Evolutionary conservation across 2,113 vertebrate genomes (phyloP).

Genomic region (Pterocles burchelli): DNA sequence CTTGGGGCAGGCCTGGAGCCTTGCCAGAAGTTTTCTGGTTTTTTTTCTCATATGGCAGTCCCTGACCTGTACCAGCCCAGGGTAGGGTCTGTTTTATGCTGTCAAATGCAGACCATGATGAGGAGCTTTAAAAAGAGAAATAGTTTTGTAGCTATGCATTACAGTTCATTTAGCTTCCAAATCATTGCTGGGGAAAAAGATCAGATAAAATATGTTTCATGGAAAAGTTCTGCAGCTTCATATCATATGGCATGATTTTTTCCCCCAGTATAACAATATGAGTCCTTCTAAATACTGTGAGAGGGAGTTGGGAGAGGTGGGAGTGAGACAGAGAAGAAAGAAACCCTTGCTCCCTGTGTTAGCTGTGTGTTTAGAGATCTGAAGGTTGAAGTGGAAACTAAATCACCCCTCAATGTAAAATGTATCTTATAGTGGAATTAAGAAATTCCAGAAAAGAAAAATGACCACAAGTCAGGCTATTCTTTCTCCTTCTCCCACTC

Average conservation of each 20-base stretch:
- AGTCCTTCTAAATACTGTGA: background rate
- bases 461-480: background rate
- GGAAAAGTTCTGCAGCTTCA: background rate
- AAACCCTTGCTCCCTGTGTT: background rate
- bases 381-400: background rate
- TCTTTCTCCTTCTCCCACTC: slow-evolving; percentile 4
- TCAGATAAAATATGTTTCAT: background rate
- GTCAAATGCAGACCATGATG: background rate
- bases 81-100: background rate
- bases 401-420: background rate
- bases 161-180: background rate
- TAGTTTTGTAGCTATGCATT: background rate
- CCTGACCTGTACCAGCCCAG: background rate
- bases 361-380: rapidly evolving
- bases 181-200: background rate
- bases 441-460: background rate
- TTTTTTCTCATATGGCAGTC: background rate
- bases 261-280: background rate
- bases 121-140: background rate
- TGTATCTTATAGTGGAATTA: background rate
- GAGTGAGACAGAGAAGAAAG: background rate
- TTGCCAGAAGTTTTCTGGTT: background rate
- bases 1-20: background rate
- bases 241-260: background rate
- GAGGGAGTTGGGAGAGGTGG: background rate